Evolutionary conservation across 1,140 invertebrate genomes (phyloP).

Genomic region (Cylas formicarius): DNA sequence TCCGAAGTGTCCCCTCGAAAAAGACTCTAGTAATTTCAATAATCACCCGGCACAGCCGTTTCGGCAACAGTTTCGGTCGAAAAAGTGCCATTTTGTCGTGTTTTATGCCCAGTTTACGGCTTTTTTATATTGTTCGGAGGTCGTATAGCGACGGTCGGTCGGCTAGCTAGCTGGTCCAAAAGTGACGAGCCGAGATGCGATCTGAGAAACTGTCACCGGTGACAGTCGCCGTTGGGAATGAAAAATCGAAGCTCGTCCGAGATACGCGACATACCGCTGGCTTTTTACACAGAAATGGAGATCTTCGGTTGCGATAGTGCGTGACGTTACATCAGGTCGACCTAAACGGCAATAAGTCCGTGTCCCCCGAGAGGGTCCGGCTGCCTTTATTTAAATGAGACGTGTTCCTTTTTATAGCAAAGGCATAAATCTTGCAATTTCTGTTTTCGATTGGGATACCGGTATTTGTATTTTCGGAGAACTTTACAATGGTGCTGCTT

Average conservation of each 20-base stretch:
- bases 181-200: conserved; percentile 30
- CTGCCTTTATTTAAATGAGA: conserved; percentile 4
- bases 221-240: conserved; percentile 30
- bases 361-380: conserved; percentile 6
- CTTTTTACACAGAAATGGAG: conserved; percentile 22
- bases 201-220: conserved; percentile 26
- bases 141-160: no score
- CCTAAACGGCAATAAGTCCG: conserved; percentile 22
- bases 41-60: conserved; percentile 17
- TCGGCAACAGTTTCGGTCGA: conserved; percentile 13
- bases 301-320: conserved; percentile 17
- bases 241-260: conserved; percentile 26
- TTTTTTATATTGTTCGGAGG: conserved; percentile 16
- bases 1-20: background rate
- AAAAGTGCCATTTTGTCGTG: conserved; percentile 16
- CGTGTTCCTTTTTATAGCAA: background rate
- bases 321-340: conserved; percentile 11
- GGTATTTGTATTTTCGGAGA: no score
- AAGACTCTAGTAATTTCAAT: conserved; percentile 15
- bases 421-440: no score
- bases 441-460: no score
- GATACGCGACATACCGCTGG: conserved; percentile 14
- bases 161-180: no score
- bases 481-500: no score
- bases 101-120: conserved; percentile 16